phyloP scores from a whole-genome alignment of 2,888 invertebrate genomes.

The Mesorhabditis belari region DNA sequence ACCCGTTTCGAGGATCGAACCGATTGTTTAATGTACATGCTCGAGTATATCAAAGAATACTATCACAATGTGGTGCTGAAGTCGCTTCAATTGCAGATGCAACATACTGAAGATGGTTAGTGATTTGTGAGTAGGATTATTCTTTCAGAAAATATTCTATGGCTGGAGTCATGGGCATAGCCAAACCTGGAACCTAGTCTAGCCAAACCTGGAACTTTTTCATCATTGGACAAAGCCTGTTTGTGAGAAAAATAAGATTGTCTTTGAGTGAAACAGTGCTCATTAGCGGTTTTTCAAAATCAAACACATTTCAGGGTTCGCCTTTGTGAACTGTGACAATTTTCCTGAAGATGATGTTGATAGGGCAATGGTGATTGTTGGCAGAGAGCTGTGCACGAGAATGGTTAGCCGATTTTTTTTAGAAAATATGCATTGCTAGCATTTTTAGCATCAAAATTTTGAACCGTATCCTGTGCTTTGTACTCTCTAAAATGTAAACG shows the following conservation, averaged over 20 bases:
- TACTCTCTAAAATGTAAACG: too few relatives aligned
- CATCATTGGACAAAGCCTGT: too few relatives aligned
- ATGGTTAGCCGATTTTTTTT: neutral
- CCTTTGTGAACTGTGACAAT: neutral
- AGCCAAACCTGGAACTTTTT: too few relatives aligned
- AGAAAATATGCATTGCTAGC: neutral
- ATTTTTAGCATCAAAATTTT: too few relatives aligned
- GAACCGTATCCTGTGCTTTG: too few relatives aligned
- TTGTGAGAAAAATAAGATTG: too few relatives aligned
- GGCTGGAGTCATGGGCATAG: too few relatives aligned
- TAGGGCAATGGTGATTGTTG: neutral
- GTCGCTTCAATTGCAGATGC: neutral
- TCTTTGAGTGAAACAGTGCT: too few relatives aligned
- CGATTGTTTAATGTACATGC: neutral
- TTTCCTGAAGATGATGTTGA: neutral
- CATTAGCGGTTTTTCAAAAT: too few relatives aligned
- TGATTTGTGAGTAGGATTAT: neutral
- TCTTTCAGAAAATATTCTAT: neutral
- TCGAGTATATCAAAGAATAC: neutral
- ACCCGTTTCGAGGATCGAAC: too few relatives aligned
- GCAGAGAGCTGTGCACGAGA: neutral
- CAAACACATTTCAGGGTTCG: neutral
- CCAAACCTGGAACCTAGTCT: too few relatives aligned
- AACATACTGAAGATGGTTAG: neutral
- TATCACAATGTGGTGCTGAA: neutral